Conservation (phyloP, 2,113 vertebrate genomes). For the Microtus ochrogaster region DNA sequence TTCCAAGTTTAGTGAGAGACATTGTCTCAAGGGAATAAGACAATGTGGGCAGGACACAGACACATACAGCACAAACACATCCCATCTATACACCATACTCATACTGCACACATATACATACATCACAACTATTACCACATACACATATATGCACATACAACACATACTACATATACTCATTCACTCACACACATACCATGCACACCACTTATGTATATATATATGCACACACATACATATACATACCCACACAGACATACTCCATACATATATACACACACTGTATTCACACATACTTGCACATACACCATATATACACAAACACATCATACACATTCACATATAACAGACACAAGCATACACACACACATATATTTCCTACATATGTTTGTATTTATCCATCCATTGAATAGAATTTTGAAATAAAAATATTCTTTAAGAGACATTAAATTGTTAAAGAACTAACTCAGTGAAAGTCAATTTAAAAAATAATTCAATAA, state of each 20-base stretch:
- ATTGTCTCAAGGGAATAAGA: background rate
- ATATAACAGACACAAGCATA: background rate
- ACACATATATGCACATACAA: background rate
- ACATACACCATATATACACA: background rate
- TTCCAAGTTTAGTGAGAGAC: background rate
- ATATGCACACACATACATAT: no score
- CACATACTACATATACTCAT: background rate
- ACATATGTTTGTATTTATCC: conserved; percentile 9
- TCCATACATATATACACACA: background rate
- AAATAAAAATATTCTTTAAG: background rate
- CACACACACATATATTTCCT: background rate
- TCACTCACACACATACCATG: background rate
- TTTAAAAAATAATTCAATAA: background rate
- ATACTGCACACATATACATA: background rate
- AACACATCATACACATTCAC: background rate
- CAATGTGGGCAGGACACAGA: background rate
- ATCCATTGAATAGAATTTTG: background rate
- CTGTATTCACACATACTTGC: background rate
- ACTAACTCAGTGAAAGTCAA: background rate
- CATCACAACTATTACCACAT: background rate
- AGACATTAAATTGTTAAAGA: background rate
- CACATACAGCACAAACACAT: background rate
- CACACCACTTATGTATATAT: background rate
- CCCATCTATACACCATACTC: background rate
- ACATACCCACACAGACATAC: background rate